Evolutionary conservation across 1,140 invertebrate species (phyloP).

Genomic region (Eriocheir sinensis): DNA sequence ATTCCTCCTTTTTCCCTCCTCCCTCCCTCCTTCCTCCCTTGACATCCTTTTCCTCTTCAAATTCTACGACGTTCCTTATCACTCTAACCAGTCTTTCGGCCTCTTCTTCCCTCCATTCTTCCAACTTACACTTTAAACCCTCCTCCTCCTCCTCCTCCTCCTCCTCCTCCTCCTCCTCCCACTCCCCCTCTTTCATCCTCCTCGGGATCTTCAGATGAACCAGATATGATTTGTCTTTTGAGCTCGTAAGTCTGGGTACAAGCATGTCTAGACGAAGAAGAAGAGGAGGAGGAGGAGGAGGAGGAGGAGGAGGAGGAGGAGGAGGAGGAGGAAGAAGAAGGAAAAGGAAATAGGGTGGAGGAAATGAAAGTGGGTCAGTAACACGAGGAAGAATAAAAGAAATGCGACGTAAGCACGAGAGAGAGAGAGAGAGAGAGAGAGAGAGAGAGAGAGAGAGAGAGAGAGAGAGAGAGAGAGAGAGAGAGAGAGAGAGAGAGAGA

Average conservation of each 20-base stretch:
- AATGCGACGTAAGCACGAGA: background rate
- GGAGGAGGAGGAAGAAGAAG: background rate
- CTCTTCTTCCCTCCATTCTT: background rate
- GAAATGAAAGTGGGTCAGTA: background rate
- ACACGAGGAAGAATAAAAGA: background rate
- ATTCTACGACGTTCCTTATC: too few species aligned
- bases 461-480: constrained; percentile 54
- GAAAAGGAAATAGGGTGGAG: background rate
- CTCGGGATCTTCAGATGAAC: background rate
- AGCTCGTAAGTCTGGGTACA: background rate
- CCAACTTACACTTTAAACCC: background rate
- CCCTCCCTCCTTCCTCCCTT: background rate
- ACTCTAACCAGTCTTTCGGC: background rate
- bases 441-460: constrained; percentile 59
- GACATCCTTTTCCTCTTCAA: constrained; percentile 18
- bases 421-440: constrained; percentile 47
- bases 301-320: too few species aligned
- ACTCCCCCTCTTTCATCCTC: background rate
- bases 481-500: constrained; percentile 58
- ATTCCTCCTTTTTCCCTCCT: background rate
- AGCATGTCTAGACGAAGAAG: background rate
- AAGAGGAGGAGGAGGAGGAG: background rate
- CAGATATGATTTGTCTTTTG: background rate
- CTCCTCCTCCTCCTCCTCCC: background rate
- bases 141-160: too few species aligned